Evolutionary conservation across 2,113 vertebrate species (phyloP).

Genomic region (Peromyscus californicus): DNA sequence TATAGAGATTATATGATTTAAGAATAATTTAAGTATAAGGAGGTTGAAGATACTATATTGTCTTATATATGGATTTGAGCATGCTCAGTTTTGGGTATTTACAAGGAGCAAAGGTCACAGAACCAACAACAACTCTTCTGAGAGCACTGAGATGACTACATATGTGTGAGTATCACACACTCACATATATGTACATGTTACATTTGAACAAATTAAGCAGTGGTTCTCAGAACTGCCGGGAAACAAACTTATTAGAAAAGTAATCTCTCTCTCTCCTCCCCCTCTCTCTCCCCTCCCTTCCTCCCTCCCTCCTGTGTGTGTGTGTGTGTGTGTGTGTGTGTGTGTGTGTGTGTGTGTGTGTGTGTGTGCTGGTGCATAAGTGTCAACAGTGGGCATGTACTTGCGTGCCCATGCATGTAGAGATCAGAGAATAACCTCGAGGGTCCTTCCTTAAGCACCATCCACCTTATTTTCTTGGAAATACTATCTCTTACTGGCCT

Average conservation of each 20-base stretch:
- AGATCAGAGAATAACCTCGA: neutral
- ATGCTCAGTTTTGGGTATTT: neutral
- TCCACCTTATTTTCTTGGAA: neutral
- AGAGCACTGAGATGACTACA: neutral
- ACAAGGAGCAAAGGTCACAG: neutral
- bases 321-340: neutral
- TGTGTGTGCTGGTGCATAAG: neutral
- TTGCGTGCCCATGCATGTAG: neutral
- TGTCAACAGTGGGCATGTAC: neutral
- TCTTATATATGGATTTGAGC: neutral
- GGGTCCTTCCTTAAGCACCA: too few relatives aligned
- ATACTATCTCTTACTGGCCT: too few relatives aligned
- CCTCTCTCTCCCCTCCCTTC: too few relatives aligned
- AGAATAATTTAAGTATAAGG: neutral
- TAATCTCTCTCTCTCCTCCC: neutral
- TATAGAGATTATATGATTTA: neutral
- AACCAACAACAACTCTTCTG: neutral
- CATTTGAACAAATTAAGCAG: neutral
- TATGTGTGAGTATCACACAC: rapidly evolving
- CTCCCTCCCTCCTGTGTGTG: neutral
- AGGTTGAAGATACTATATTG: too few relatives aligned
- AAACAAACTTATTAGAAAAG: neutral
- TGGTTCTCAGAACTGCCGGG: neutral
- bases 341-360: neutral
- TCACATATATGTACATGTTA: neutral